These are phyloP conservation scores for Parelbella ahira DNA, from an alignment of 2,888 invertebrate genomes.

Conservation along the genomic window DNA sequence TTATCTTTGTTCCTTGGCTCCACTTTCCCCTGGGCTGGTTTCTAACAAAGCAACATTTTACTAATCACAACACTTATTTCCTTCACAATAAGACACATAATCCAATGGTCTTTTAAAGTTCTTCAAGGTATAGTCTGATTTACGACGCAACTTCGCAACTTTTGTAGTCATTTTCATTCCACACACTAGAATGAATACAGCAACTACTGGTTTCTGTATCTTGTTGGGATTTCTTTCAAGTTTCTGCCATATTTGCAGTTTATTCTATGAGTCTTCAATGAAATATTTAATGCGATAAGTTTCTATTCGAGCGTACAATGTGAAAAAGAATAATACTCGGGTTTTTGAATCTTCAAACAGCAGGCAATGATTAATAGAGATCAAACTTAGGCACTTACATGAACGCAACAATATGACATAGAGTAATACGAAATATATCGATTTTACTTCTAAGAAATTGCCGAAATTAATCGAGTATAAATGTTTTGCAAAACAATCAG, in stretches of 20 bases:
- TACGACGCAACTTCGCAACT: constrained; percentile 65
- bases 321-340: no score
- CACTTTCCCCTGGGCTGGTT: constrained; percentile 67
- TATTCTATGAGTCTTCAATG: neutral
- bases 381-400: no score
- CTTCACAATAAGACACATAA: constrained; percentile 30
- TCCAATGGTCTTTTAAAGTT: constrained; percentile 20
- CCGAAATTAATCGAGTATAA: no score
- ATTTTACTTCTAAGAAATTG: no score
- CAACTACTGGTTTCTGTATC: constrained; percentile 48
- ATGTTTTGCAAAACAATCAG: no score
- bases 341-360: no score
- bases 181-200: constrained; percentile 53
- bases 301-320: no score
- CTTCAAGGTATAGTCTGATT: constrained; percentile 52
- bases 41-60: constrained; percentile 37
- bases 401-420: no score
- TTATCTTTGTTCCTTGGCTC: constrained; percentile 75
- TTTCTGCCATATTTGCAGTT: neutral
- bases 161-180: constrained; percentile 69
- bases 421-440: no score
- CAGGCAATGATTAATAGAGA: no score
- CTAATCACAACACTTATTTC: constrained; percentile 31
- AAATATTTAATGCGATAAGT: no score
- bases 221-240: constrained; percentile 27